Percentiles rank a stretch among this genome's conserved stretches.
Evolutionary conservation across 2,797 vertebrate genomes (phyloP).

Genomic region (Liparis tanakae): DNA sequence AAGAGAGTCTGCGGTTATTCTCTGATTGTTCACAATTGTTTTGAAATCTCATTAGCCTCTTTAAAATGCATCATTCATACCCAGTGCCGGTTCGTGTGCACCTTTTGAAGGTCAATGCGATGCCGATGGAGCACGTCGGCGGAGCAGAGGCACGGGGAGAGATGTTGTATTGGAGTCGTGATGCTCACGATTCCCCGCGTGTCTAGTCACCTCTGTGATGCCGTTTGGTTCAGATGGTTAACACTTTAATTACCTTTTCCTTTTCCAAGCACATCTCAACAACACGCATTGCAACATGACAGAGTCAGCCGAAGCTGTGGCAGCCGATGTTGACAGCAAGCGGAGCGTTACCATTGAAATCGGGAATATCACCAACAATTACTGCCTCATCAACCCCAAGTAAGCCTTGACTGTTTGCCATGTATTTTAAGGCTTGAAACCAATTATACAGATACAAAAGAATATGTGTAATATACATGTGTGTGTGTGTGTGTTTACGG

Average conservation of each 20-base stretch:
- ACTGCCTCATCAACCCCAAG: constrained; percentile 81
- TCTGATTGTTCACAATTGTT: constrained; percentile 54
- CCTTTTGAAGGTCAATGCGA: constrained; percentile 54
- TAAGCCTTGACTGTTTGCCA: constrained; percentile 18
- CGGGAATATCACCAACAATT: constrained; percentile 73
- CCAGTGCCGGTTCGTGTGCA: constrained; percentile 11
- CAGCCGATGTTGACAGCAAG: constrained; percentile 68
- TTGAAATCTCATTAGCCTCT: constrained; percentile 64
- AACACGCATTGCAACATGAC: constrained; percentile 62
- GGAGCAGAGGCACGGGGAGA: constrained; percentile 23
- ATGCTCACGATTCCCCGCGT: constrained; percentile 10
- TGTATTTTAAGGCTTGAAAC: not conserved
- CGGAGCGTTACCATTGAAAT: constrained; percentile 80
- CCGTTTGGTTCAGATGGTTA: constrained; percentile 3
- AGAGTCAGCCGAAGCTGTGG: constrained; percentile 77
- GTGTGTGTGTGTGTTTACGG: constrained; percentile 1
- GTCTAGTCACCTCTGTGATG: constrained; percentile 12
- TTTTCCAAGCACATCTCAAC: constrained; percentile 33
- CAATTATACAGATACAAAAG: not conserved
- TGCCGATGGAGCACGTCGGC: constrained; percentile 27
- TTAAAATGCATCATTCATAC: constrained; percentile 55
- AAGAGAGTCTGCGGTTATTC: constrained; percentile 40
- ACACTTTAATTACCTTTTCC: constrained; percentile 20
- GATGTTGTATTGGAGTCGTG: constrained; percentile 9
- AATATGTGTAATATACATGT: not conserved